phyloP scores from a whole-genome alignment of 2,797 vertebrate species.

The Sebastiscus albofasciatus region DNA sequence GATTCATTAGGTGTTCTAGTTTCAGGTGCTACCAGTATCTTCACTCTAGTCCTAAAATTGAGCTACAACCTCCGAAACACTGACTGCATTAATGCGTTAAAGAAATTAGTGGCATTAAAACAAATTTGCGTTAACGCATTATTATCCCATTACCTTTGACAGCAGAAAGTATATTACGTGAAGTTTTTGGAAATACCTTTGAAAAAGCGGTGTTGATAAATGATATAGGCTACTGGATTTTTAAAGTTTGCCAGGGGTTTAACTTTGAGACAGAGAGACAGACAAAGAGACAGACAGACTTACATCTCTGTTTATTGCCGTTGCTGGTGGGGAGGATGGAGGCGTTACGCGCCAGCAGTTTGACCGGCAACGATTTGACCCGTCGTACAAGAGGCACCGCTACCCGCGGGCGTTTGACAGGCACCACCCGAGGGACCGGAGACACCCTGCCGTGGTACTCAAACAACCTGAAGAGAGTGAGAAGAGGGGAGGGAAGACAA shows the following conservation, averaged over 20 bases:
- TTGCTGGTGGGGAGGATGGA: constrained; percentile 83
- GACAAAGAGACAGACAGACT: constrained; percentile 59
- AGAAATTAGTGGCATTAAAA: no score
- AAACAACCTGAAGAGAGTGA: constrained; percentile 84
- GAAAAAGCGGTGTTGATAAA: no score
- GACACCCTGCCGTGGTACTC: constrained; percentile 90
- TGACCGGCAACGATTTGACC: constrained; percentile 90
- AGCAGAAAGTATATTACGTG: not conserved
- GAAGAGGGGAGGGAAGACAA: no score
- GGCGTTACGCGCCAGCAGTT: constrained; percentile 86
- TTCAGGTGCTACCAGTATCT: no score
- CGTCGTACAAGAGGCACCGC: constrained; percentile 89
- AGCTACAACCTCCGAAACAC: no score
- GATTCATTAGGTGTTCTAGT: no score
- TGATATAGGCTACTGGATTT: not conserved
- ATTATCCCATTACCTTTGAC: no score
- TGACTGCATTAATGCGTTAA: no score
- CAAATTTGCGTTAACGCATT: no score
- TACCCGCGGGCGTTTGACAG: constrained; percentile 89
- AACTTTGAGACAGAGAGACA: not conserved
- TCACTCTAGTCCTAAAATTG: no score
- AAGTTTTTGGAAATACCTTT: not conserved
- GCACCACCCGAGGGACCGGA: constrained; percentile 87
- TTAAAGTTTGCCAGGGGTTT: not conserved
- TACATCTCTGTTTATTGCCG: constrained; percentile 86